Conservation (phyloP, 35 echinoderm and acorn worm species). For the Chiridota heheva region DNA sequence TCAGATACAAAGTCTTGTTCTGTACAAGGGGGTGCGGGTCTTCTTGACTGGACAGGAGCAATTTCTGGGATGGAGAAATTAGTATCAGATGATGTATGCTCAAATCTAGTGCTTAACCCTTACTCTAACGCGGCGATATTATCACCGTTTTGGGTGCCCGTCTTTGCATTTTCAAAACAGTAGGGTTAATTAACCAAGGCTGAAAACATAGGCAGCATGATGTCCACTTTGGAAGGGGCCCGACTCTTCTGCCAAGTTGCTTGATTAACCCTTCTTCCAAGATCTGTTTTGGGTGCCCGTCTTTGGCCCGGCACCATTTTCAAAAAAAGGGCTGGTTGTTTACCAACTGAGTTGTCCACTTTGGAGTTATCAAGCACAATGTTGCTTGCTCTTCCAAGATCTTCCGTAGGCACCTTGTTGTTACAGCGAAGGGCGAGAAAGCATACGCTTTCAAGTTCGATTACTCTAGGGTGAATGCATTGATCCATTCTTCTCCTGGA, state of each 20-base stretch:
- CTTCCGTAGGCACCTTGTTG: background rate
- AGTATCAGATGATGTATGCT: background rate
- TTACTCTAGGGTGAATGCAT: slow-evolving; percentile 33
- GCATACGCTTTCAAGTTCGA: too few relatives aligned
- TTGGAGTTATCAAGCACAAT: background rate
- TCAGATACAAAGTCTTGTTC: slow-evolving; percentile 15
- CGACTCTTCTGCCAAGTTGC: too few relatives aligned
- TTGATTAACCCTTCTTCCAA: too few relatives aligned
- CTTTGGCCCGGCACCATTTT: too few relatives aligned
- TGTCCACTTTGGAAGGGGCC: too few relatives aligned
- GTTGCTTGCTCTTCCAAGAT: slow-evolving; percentile 7
- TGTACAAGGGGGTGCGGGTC: slow-evolving; percentile 14
- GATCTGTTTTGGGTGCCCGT: too few relatives aligned
- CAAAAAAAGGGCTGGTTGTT: too few relatives aligned
- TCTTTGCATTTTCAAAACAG: too few relatives aligned
- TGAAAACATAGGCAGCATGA: too few relatives aligned
- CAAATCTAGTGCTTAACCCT: slow-evolving; percentile 1
- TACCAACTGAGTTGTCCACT: slow-evolving; percentile 34
- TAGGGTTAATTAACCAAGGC: too few relatives aligned
- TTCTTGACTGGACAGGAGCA: slow-evolving; percentile 4
- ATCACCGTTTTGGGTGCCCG: too few relatives aligned
- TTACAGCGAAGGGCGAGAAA: background rate
- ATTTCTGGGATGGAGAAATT: background rate
- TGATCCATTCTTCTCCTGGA: background rate
- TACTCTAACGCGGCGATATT: too few relatives aligned